These are phyloP conservation scores for Nasonovia ribisnigri DNA, from an alignment of 2,888 invertebrate genomes.

Conservation along the genomic window DNA sequence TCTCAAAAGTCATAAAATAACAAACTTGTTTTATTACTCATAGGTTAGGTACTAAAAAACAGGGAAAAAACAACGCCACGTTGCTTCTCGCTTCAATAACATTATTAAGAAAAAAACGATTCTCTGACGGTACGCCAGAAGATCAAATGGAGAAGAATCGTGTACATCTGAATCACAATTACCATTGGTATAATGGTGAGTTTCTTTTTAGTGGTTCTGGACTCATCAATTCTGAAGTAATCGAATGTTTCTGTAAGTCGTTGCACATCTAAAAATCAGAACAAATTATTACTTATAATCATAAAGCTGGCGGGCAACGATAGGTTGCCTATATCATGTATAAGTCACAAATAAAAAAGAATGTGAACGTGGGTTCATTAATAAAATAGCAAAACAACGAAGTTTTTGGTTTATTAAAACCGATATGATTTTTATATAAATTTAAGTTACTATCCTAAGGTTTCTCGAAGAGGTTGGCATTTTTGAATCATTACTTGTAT, in stretches of 20 bases:
- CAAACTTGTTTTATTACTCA: slow-evolving; percentile 36
- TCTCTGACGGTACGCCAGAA: slow-evolving; percentile 1
- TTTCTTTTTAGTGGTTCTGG: slow-evolving; percentile 56
- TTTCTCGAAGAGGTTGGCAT: not conserved
- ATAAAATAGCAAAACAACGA: not conserved
- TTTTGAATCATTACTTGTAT: not conserved
- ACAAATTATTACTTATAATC: not conserved
- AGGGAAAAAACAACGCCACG: slow-evolving; percentile 51
- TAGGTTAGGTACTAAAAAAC: slow-evolving; percentile 56
- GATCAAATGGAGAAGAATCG: slow-evolving; percentile 42
- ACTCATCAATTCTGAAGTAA: slow-evolving; percentile 50
- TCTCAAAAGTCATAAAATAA: slow-evolving; percentile 49
- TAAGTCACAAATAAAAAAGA: not conserved
- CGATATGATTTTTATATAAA: not conserved
- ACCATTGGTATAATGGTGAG: slow-evolving; percentile 58
- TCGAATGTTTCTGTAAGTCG: slow-evolving; percentile 53
- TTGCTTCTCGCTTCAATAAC: slow-evolving; percentile 45
- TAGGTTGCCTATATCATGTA: not conserved
- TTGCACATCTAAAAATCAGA: slow-evolving; percentile 45
- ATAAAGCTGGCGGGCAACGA: not conserved
- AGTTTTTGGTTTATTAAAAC: not conserved
- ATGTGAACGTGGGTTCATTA: not conserved
- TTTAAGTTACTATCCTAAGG: not conserved
- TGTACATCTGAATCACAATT: slow-evolving; percentile 8
- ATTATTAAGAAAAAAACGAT: slow-evolving; percentile 51